Evolutionary conservation across 2,888 invertebrate species (phyloP), one percentile per base, ranked within the genome.

Genomic region (Andrena marginata): DNA sequence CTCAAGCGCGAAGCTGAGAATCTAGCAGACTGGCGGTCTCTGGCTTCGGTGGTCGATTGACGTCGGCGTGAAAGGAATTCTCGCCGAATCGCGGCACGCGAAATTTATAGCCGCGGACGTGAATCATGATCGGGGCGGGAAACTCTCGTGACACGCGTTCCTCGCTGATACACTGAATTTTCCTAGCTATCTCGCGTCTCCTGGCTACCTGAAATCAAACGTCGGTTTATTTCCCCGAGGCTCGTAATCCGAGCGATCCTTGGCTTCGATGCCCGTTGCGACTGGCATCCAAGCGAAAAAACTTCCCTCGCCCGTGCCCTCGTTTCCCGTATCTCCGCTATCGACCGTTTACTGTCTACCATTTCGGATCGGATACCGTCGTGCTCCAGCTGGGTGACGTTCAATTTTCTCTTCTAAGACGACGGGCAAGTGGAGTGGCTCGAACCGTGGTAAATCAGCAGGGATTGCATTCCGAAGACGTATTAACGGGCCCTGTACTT

Each of bases 81-180:
- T 13, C 31, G 49, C 10, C 56, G 68, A 56, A 65, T 75, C 67
- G 33, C 33, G 16, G 26, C 20, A 5, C 48, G 16, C 23, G 49
- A 56, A 70, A 82, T 82, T 82, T 82, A 82, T 74, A 56, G 62
- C 69, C 10, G 20, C 69, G 60, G 51, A 79, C 70, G 81, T 82
- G 79, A 82, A 82, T 82, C 74, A 67, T 74, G 72, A 56, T 35
- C 63, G 72, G 68, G 26, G 13, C 31, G 42, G 13, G 75, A 48
- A 26, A 75, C 68, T 16, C 35, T 48, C 42, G 69, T 31, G 23
- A 31, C 48, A 10, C 26, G 16, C 42, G 26, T 49, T 23, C 42
- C 51, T 62, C 62, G 31, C 20, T 20, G 31, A 70, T 48, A 60
- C 60, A 20, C 31, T 31, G 60, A 10, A 23, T 48, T 51, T 16